Evolutionary conservation across 2,888 invertebrate species (phyloP), one percentile per base, ranked within the genome.

Genomic region (Beris morrisii): DNA sequence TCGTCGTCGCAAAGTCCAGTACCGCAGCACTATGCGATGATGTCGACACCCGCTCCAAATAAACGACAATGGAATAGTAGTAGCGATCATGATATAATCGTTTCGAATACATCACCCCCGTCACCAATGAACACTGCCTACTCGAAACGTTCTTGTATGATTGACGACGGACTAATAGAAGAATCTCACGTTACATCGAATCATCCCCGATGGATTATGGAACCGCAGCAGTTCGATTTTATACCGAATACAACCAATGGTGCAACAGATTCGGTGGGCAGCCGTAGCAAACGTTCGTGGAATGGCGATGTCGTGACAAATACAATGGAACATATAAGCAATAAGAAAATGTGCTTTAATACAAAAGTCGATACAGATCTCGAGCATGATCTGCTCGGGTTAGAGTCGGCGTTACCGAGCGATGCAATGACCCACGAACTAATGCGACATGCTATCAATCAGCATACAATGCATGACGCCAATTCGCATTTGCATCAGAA

Each of bases 341-440:
- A 65, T 50, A 72, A 73, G 28, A 70, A 72, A 64, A 54, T 69
- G 46, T 70, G 70, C 61, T 71, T 56, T 48, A 70, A 68, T 64
- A 63, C 52, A 31, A 67, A 67, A 61, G 53, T 53, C 38, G 64
- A 66, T 5, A 44, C 67, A 11, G 69, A 70, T 59, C 61, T 69
- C 22, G 70, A 69, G 13, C 65, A 65, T 44, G 71, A 70, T 54
- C 65, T 71, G 63, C 64, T 70, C 4, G 68, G 70, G 4, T 45
- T 70, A 44, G 58, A 66, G 56, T 46, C 67, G 5, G 13, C 65
- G 1, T 53, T 55, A 15, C 46, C 50, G 5, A 56, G 58, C 30
- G 69, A 69, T 12, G 50, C 53, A 2, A 64, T 69, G 15, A 52
- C 69, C 13, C 67, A 67, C 22, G 69, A 69, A 53, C 63, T 69